Base-by-base conservation (phyloP, 2,113 vertebrate species). In the Holacanthus passer region DNA sequence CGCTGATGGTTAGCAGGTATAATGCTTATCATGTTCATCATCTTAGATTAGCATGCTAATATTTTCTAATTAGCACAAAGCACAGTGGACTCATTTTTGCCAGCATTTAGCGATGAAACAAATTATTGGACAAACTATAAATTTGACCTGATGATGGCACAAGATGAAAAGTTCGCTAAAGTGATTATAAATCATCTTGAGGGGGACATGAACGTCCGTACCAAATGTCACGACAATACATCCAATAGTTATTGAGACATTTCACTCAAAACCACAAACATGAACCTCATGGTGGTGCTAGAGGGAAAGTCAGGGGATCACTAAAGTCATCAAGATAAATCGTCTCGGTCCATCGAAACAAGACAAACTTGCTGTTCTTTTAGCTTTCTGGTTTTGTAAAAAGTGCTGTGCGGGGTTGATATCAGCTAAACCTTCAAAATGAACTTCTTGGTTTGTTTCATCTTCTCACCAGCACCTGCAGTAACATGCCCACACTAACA, bases 401-500 rank as follows among this genome's bases (percentile, higher is more conserved):
- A 27, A 45, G 0, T 32, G 11, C 6, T 16, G 22, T 41, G 35
- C 14, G 9, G 14, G 4, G 13, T 6, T 65, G 27, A 7, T 32
- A 67, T 22, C 45, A 32, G 5, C 1, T 64, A 43, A 29, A 45
- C 17, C 3, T n/a, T 35, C 1, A 24, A 52, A 24, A 8, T 56
- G 10, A 17, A 22, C 19, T 43, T 41, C 10, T 17, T 43, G 17
- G 35, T 29, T 70, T 41, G 9, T 37, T 35, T 29, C 27, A 43
- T 53, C n/a, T 53, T 41, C 24, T 39, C 35, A 29, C n/a, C 3
- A 0, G 20, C n/a, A 56, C 56, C 47, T 48, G 63, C 63, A 52
- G 9, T 24, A 77, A 67, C 45, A 71, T 20, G 20, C 17, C 39
- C 27, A 62, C 43, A 65, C 52, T 22, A 43, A 68, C 56, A 39